Percentiles rank a stretch among this genome's conserved stretches.
These are phyloP conservation scores for Drosophila kepulauana DNA, from an alignment of 1,140 invertebrate genomes.

Conservation along the genomic window DNA sequence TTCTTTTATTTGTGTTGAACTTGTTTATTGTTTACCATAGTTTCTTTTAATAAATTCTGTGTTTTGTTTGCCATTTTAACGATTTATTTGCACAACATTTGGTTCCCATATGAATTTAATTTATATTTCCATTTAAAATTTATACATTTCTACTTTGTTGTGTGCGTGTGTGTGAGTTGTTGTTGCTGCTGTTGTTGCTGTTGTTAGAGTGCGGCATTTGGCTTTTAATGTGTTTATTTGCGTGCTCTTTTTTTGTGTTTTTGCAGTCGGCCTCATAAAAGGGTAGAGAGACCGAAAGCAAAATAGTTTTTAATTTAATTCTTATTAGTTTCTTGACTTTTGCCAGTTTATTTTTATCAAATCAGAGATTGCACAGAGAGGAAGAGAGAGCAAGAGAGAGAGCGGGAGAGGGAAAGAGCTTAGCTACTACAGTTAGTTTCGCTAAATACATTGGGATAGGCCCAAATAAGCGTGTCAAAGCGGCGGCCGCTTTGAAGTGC, in stretches of 20 bases:
- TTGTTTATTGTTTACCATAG: conserved; percentile 29
- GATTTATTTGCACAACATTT: conserved; percentile 82
- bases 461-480: conserved; percentile 16
- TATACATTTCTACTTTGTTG: conserved; percentile 69
- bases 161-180: conserved; percentile 16
- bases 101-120: conserved; percentile 81
- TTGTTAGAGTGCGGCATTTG: conserved; percentile 59
- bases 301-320: conserved; percentile 80
- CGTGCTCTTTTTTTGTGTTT: conserved; percentile 61
- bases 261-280: conserved; percentile 63
- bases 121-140: conserved; percentile 81
- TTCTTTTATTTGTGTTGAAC: neutral
- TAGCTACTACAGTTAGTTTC: conserved; percentile 39
- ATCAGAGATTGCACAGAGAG: conserved; percentile 24
- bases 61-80: conserved; percentile 75
- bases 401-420: neutral
- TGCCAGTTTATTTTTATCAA: conserved; percentile 19
- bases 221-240: conserved; percentile 79
- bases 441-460: conserved; percentile 43
- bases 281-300: conserved; percentile 43
- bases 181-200: conserved; percentile 37
- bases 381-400: neutral
- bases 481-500: conserved; percentile 32
- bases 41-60: conserved; percentile 36
- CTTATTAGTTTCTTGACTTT: conserved; percentile 54